Percentiles rank a stretch among this genome's conserved stretches.
Conservation (phyloP, 1,140 invertebrate species). For the Neuroterus valhalla region DNA sequence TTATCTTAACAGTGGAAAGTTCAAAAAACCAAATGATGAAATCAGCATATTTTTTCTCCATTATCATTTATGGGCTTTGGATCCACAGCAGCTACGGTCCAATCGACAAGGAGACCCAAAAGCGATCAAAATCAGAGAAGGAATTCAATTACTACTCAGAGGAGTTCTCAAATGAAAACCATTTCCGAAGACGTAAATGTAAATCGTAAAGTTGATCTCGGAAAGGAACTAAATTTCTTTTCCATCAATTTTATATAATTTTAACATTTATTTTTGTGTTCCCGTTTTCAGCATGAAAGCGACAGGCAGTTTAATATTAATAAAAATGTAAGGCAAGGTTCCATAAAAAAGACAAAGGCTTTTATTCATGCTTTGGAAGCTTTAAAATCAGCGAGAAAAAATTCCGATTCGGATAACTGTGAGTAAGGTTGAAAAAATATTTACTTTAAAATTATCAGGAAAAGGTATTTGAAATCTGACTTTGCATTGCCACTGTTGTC, state of each 20-base stretch:
- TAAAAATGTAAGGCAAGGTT: neutral
- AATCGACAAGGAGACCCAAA: neutral
- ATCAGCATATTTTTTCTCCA: neutral
- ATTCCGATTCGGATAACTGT: neutral
- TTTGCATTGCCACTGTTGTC: too few relatives aligned
- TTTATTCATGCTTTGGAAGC: neutral
- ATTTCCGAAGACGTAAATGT: neutral
- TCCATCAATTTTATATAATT: too few relatives aligned
- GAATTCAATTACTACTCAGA: neutral
- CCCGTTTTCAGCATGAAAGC: neutral
- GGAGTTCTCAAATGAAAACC: neutral
- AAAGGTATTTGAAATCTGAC: too few relatives aligned
- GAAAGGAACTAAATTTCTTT: too few relatives aligned
- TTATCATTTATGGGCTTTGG: neutral
- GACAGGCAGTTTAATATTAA: neutral
- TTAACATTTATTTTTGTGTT: too few relatives aligned
- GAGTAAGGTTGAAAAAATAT: neutral
- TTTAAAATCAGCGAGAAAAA: neutral
- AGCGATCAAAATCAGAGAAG: neutral
- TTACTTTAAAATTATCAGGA: too few relatives aligned
- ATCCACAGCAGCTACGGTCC: neutral
- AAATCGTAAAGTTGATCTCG: neutral
- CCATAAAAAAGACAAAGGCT: neutral
- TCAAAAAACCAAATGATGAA: neutral
- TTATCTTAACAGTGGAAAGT: too few relatives aligned